Conservation (phyloP, 2,113 vertebrate species). For the Python bivittatus region DNA sequence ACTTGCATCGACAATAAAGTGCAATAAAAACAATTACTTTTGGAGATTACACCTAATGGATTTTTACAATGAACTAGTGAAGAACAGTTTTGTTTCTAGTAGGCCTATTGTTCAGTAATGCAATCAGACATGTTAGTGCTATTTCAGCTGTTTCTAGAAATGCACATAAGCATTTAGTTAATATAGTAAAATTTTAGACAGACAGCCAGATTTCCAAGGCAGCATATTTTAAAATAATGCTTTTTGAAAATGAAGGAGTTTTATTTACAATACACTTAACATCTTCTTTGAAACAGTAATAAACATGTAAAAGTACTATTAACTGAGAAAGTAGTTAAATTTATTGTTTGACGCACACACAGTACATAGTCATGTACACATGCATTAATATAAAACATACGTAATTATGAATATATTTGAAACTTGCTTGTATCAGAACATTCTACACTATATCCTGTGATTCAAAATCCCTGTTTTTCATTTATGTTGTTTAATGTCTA, state of each 20-base stretch:
- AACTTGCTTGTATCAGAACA: slow-evolving; percentile 28
- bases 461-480: slow-evolving; percentile 87
- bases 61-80: slow-evolving; percentile 79
- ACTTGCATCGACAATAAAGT: slow-evolving; percentile 79
- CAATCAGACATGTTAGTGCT: slow-evolving; percentile 67
- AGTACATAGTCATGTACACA: not conserved
- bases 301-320: not conserved
- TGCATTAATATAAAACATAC: not conserved
- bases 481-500: slow-evolving; percentile 90
- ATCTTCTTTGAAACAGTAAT: not conserved
- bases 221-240: not conserved
- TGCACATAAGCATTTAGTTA: slow-evolving; percentile 8
- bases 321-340: slow-evolving; percentile 24
- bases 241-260: not conserved
- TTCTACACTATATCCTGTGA: slow-evolving; percentile 45
- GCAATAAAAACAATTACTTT: slow-evolving; percentile 80
- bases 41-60: slow-evolving; percentile 79
- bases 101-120: slow-evolving; percentile 68
- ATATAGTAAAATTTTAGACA: not conserved
- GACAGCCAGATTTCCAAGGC: not conserved
- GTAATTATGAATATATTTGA: not conserved
- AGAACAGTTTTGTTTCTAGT: slow-evolving; percentile 70
- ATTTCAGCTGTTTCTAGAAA: slow-evolving; percentile 43
- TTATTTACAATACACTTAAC: not conserved
- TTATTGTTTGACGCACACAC: slow-evolving; percentile 1